These are phyloP conservation scores for Gasteruption jaculator DNA, from an alignment of 2,888 invertebrate genomes.

Conservation along the genomic window DNA sequence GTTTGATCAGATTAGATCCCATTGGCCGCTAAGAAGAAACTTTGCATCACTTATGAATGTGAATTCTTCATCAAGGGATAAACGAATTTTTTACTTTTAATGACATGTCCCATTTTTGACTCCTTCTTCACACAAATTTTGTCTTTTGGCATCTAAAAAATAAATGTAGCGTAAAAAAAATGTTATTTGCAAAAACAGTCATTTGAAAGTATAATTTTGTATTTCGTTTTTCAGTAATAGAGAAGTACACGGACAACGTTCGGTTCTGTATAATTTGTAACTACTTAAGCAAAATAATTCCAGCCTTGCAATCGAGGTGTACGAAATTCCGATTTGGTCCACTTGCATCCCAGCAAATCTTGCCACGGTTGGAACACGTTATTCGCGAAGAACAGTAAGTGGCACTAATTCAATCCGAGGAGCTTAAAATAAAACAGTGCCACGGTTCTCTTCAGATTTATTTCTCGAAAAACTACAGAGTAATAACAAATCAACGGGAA, in stretches of 20 bases:
- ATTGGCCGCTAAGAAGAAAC: too few species aligned
- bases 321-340: slow-evolving; percentile 96
- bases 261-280: slow-evolving; percentile 99
- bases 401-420: not conserved
- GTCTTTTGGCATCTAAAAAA: not conserved
- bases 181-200: not conserved
- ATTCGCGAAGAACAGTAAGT: slow-evolving; percentile 75
- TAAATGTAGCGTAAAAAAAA: not conserved
- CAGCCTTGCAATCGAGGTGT: slow-evolving; percentile 96
- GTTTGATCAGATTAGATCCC: too few species aligned
- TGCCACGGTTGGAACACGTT: slow-evolving; percentile 83
- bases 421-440: not conserved
- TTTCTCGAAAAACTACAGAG: too few species aligned
- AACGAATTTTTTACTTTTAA: too few species aligned
- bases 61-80: too few species aligned
- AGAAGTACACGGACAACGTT: slow-evolving; percentile 98
- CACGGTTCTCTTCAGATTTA: too few species aligned
- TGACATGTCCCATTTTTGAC: too few species aligned
- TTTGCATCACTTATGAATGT: too few species aligned
- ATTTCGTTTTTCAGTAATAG: slow-evolving; percentile 71
- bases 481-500: too few species aligned
- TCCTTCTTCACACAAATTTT: too few species aligned
- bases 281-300: slow-evolving; percentile 97
- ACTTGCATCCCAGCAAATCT: slow-evolving; percentile 76
- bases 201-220: slow-evolving; percentile 2